These are phyloP conservation scores for Hypena proboscidalis DNA, from an alignment of 2,888 invertebrate species.

Conservation along the genomic window DNA sequence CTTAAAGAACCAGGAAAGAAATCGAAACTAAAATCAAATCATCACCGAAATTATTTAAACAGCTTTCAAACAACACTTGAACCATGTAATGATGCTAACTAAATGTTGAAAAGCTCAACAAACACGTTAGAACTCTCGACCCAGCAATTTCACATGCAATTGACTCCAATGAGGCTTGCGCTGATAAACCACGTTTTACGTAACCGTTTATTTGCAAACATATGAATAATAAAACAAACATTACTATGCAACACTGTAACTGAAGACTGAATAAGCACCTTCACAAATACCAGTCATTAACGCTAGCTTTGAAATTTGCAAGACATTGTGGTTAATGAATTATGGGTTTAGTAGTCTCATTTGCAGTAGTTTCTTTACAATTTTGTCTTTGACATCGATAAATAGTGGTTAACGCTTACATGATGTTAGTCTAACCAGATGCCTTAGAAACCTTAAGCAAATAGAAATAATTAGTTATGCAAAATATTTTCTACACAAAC, in stretches of 20 bases:
- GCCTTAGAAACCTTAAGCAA: too few species aligned
- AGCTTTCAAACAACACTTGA: too few species aligned
- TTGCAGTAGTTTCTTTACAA: too few species aligned
- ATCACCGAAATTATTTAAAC: too few species aligned
- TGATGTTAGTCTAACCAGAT: too few species aligned
- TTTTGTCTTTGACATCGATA: too few species aligned
- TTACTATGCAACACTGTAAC: slow-evolving; percentile 2
- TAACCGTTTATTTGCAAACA: slow-evolving; percentile 29
- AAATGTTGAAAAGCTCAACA: background rate
- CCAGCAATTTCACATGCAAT: slow-evolving; percentile 44
- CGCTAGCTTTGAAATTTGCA: background rate
- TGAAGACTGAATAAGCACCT: slow-evolving; percentile 3
- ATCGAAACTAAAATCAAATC: too few species aligned
- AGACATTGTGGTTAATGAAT: background rate
- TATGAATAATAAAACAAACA: slow-evolving; percentile 17
- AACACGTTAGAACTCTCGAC: slow-evolving; percentile 7
- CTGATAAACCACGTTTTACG: slow-evolving; percentile 18
- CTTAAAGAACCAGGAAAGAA: too few species aligned
- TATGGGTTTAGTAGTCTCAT: background rate
- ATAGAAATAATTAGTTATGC: too few species aligned
- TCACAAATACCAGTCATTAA: background rate
- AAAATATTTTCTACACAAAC: slow-evolving; percentile 7
- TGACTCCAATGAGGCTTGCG: slow-evolving; percentile 32
- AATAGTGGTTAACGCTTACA: too few species aligned
- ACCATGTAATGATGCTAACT: too few species aligned